phyloP scores from a whole-genome alignment of 1,140 invertebrate genomes.

The Heliothis virescens region DNA sequence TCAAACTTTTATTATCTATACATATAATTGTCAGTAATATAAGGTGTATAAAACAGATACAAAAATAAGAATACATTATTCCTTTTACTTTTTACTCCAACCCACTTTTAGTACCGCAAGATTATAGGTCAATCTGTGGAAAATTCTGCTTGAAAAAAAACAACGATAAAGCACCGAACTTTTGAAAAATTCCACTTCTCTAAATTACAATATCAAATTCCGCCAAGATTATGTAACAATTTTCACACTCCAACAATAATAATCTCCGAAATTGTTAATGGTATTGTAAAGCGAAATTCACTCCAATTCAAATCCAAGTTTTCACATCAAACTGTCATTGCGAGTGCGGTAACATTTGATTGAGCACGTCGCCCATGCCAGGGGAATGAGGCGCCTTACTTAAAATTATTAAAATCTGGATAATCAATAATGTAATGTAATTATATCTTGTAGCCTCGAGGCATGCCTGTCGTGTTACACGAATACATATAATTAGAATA shows the following conservation, averaged over 20 bases:
- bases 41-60: no score
- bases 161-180: no score
- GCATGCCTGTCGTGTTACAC: background rate
- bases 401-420: background rate
- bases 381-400: background rate
- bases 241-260: constrained; percentile 16
- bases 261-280: background rate
- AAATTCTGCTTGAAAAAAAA: no score
- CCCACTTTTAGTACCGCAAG: no score
- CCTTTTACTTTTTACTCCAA: no score
- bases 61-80: no score
- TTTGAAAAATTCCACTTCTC: no score
- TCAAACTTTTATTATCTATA: no score
- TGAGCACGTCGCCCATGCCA: background rate
- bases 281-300: constrained; percentile 11
- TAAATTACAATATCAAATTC: background rate
- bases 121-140: no score
- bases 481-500: no score
- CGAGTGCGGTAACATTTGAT: constrained; percentile 14
- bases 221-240: constrained; percentile 13
- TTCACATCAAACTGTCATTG: constrained; percentile 21
- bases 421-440: background rate
- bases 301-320: constrained; percentile 17
- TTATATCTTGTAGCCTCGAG: background rate
- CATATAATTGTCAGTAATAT: no score